Evolutionary conservation across 2,797 vertebrate genomes (phyloP), one percentile per base, ranked within the genome.

Genomic region (Xyrichtys novacula): DNA sequence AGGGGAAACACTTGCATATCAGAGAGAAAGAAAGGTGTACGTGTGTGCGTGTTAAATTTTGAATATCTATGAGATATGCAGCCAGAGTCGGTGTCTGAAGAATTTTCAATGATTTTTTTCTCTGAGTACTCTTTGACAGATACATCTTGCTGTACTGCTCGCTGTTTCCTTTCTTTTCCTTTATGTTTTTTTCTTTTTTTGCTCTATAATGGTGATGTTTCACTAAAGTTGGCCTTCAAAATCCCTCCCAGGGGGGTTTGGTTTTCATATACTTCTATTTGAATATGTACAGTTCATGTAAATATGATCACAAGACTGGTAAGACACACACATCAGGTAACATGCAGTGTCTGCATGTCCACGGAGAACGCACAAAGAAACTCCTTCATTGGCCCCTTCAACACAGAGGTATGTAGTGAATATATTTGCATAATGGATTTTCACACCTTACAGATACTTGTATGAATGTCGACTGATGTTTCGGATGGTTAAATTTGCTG

Each of bases 351-450:
- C 34, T 68, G 40, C 56, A 40, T 20, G 50, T 71, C 74, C 75
- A 65, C 23, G 53, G 56, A 82, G 39, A 68, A 54, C 43, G 38
- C 20, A 11, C 22, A 56, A 20, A 55, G 54, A 50, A 20, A 22
- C 28, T 64, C 42, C 52, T 60, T 52, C 52, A 44, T 52, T 46
- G 49, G 38, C 25, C 69, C 29, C 42, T 76, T 85, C 55, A 73
- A 61, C 57, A 47, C 26, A 69, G 59, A 68, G 20, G 43, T 81
- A 68, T 68, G 65, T 32, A 75, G 19, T 60, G 60, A 75, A 81
- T 74, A 71, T 49, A 61, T 78, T 71, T 84, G 48, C 72, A 84
- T 85, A 87, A 84, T 80, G 22, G 25, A 40, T 73, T 63, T 83
- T 63, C 61, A 42, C 28, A 72, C 49, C 31, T 55, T 52, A 22